Evolutionary conservation across 2,113 vertebrate species (phyloP).

Genomic region (Cyprinodon brontotheroides): DNA sequence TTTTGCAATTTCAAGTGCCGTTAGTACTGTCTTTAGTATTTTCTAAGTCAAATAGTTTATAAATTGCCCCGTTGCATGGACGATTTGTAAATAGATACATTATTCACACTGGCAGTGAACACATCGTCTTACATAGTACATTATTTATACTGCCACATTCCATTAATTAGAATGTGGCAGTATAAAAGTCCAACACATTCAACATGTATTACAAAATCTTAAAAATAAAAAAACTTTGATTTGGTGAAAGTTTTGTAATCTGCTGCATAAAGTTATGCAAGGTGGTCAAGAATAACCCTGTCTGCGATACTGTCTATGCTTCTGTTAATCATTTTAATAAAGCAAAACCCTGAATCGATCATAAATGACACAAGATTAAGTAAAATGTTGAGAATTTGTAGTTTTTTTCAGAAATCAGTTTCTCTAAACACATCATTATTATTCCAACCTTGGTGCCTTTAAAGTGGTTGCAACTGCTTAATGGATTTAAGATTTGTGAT

Average conservation of each 20-base stretch:
- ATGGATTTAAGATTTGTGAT: background rate
- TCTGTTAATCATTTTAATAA: background rate
- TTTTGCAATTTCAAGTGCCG: too few species aligned
- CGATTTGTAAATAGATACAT: too few species aligned
- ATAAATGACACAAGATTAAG: background rate
- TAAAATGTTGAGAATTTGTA: background rate
- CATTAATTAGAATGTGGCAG: too few species aligned
- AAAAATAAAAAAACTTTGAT: background rate
- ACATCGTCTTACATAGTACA: too few species aligned
- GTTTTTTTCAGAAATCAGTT: background rate
- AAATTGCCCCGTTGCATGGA: too few species aligned
- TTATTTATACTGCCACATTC: too few species aligned
- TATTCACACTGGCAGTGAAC: too few species aligned
- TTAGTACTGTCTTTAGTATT: too few species aligned
- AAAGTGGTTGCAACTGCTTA: background rate
- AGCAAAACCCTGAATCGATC: too few species aligned
- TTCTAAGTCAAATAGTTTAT: too few species aligned
- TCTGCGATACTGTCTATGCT: slow-evolving; percentile 9
- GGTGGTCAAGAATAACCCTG: slow-evolving; percentile 24
- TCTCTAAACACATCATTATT: background rate
- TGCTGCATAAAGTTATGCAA: slow-evolving; percentile 39
- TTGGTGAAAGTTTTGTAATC: slow-evolving; percentile 48
- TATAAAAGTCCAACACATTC: too few species aligned
- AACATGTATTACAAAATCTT: too few species aligned
- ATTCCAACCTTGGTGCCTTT: background rate